Percentiles rank a stretch among this genome's conserved stretches.
Evolutionary conservation across 2,113 vertebrate species (phyloP).

Genomic region (Morone saxatilis): DNA sequence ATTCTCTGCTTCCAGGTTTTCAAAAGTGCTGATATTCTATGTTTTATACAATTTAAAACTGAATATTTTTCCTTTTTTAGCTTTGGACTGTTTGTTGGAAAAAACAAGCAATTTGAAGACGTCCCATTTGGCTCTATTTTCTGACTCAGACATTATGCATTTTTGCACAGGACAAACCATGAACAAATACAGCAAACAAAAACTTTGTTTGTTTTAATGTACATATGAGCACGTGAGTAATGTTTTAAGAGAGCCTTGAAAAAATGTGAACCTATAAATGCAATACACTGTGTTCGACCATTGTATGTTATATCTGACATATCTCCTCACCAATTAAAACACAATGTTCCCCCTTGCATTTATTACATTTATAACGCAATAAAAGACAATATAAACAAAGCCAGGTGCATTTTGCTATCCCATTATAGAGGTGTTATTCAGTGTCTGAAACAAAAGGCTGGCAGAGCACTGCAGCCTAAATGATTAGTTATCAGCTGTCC

Average conservation of each 20-base stretch:
- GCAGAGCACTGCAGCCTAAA: conserved; percentile 21
- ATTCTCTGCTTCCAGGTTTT: neutral
- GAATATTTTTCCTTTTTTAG: no score
- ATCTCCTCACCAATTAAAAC: neutral
- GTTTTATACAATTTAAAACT: neutral
- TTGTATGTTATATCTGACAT: neutral
- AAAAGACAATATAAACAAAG: neutral
- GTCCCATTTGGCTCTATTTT: no score
- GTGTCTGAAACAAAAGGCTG: conserved; percentile 36
- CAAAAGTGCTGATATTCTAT: neutral
- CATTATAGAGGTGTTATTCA: conserved; percentile 32
- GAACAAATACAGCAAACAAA: no score
- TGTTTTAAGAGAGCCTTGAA: neutral
- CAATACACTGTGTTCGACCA: neutral
- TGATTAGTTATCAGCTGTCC: conserved; percentile 55
- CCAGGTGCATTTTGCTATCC: neutral
- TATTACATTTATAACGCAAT: neutral
- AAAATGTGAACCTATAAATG: neutral
- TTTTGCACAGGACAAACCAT: no score
- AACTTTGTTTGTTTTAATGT: no score
- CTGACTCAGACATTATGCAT: no score
- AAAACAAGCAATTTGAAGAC: no score
- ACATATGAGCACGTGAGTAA: neutral
- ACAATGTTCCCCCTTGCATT: neutral
- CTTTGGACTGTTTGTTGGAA: no score